Evolutionary conservation across 2,797 vertebrate species (phyloP).

Genomic region (Ceryle rudis): DNA sequence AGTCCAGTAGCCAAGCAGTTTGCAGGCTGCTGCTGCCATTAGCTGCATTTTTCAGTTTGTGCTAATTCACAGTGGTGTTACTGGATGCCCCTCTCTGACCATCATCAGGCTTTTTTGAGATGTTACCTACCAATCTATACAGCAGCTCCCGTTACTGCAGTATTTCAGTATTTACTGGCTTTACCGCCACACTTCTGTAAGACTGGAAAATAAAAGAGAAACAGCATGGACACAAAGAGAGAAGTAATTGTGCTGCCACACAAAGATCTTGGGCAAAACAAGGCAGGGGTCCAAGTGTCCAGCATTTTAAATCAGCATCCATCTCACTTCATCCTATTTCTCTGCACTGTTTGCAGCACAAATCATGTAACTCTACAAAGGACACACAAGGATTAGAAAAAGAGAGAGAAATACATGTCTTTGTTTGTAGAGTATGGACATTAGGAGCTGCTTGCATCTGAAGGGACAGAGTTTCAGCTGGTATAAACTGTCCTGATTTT

Average conservation of each 20-base stretch:
- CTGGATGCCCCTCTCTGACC: neutral
- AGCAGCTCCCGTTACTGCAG: neutral
- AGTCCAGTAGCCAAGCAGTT: fast-evolving
- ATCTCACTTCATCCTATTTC: neutral
- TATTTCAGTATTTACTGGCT: neutral
- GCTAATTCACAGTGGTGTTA: neutral
- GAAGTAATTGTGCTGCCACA: neutral
- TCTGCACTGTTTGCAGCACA: neutral
- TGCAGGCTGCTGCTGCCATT: neutral
- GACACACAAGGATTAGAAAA: neutral
- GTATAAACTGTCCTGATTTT: neutral
- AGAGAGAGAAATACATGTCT: neutral
- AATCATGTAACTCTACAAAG: neutral
- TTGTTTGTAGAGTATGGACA: neutral
- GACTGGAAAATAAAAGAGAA: neutral
- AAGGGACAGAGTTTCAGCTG: slow-evolving; percentile 4
- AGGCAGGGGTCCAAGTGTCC: neutral
- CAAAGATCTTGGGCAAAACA: neutral
- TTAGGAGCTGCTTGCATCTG: neutral
- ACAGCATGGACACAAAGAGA: neutral
- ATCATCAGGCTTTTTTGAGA: neutral
- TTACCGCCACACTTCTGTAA: neutral
- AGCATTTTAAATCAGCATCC: neutral
- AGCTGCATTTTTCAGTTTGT: neutral
- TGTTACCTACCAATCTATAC: neutral